Evolutionary conservation across 1,140 invertebrate genomes (phyloP), one percentile per base, ranked within the genome.

Genomic region (Lucilia cuprina): DNA sequence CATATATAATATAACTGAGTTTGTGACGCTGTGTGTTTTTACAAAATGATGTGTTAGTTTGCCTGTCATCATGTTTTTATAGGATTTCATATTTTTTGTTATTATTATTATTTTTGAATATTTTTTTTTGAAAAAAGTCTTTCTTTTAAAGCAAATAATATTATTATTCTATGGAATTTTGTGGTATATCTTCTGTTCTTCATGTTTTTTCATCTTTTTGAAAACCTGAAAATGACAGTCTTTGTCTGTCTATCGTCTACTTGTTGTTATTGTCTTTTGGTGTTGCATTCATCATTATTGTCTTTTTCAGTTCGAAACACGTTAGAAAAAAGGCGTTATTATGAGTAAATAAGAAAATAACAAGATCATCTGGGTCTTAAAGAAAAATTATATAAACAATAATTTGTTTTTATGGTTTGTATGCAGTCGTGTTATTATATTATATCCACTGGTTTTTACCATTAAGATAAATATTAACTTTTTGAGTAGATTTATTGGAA

Each of bases 271-370:
- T 78, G 25, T 5, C 9, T 78, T 78, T n/a, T 30, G 25, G 41
- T 41, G 41, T 10, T 41, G 41, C 41, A 41, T n/a, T n/a, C n/a
- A n/a, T n/a, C n/a, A n/a, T n/a, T n/a, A n/a, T 41, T 41, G 41
- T 41, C 41, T 8, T 41, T 41, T 41, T 41, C 10, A 8, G 41
- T 41, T 41, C 25, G 3, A 30, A 30, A 78, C 4, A 83, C n/a
- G 82, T 83, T 65, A 83, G 82, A 83, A 74, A 41, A 41, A 83
- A 70, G 82, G 82, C 65, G 82, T 65, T 83, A 83, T 80, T 50
- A 80, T 80, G 41, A 80, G 47, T 49, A 80, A 80, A 80, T 49
- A 80, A 80, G 19, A 50, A 80, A 80, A 49, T 80, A 80, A 80
- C 77, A 80, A 80, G 77, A 80, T 80, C 77, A 80, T 80, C 77